phyloP scores from a whole-genome alignment of 2,113 vertebrate genomes.

The Himantopus leucocephalus region DNA sequence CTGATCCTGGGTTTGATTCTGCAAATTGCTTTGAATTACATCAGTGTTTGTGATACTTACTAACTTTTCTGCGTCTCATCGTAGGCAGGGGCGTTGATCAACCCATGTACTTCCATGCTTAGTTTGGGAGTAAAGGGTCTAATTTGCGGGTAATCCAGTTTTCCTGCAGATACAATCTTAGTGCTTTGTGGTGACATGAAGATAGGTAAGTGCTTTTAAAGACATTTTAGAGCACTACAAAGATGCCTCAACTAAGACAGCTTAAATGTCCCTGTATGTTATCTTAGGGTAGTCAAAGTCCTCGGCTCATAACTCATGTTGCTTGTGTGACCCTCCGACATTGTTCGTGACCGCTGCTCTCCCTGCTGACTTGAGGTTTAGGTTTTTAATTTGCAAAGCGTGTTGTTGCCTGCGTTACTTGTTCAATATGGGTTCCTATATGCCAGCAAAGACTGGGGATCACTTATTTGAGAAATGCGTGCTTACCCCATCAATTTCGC shows the following conservation, averaged over 20 bases:
- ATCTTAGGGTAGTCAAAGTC: not conserved
- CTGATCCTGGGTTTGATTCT: not conserved
- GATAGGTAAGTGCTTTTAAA: not conserved
- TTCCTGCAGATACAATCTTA: not conserved
- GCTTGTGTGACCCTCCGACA: not conserved
- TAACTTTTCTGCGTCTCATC: not conserved
- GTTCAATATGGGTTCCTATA: not conserved
- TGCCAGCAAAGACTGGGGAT: not conserved
- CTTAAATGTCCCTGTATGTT: not conserved
- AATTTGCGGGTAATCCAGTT: not conserved
- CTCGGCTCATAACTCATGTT: fast-evolving
- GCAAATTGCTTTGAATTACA: not conserved
- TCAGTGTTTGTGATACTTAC: not conserved
- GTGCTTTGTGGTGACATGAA: not conserved
- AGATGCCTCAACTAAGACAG: not conserved
- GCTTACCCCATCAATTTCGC: not conserved
- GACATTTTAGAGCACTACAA: not conserved
- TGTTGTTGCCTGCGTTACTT: not conserved
- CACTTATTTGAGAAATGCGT: not conserved
- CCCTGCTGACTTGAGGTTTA: not conserved
- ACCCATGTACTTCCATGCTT: not conserved
- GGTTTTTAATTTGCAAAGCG: not conserved
- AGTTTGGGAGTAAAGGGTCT: not conserved
- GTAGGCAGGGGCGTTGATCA: not conserved
- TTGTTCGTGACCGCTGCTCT: not conserved